A percentile compares a stretch with the other conserved stretches of the same genome.
These are phyloP conservation scores for Eumaeus atala DNA, from an alignment of 1,140 invertebrate genomes.

Conservation along the genomic window DNA sequence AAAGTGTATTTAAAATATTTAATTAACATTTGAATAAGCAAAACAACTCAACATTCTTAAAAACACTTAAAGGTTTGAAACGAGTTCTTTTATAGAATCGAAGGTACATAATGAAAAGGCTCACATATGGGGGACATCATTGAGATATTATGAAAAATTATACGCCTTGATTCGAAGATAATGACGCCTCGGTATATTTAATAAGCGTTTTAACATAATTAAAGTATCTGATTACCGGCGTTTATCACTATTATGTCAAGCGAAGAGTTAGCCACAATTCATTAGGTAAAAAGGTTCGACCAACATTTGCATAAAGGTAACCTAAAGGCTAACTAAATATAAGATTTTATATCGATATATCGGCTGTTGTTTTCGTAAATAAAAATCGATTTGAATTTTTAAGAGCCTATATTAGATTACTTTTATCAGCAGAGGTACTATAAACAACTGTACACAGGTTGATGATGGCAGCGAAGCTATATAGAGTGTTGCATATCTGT, in stretches of 20 bases:
- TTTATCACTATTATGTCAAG: conserved; percentile 62
- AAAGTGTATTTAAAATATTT: no score
- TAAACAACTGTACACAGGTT: neutral
- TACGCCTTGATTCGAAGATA: conserved; percentile 28
- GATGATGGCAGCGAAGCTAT: no score
- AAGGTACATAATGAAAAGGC: neutral
- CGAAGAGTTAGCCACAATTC: conserved; percentile 46
- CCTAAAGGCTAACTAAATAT: neutral
- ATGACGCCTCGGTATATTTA: conserved; percentile 34
- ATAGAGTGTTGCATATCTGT: no score
- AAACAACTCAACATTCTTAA: no score
- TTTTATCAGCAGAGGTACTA: neutral
- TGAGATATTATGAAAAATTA: conserved; percentile 18
- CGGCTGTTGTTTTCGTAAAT: neutral
- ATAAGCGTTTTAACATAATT: conserved; percentile 61
- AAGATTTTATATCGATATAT: neutral
- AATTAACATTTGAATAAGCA: no score
- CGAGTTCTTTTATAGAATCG: no score
- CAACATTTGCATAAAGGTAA: conserved; percentile 43
- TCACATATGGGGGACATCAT: conserved; percentile 2
- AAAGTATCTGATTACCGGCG: conserved; percentile 45
- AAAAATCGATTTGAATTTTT: conserved; percentile 1
- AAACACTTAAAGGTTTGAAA: no score
- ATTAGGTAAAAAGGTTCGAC: conserved; percentile 48
- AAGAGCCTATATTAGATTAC: neutral